A percentile compares a stretch with the other conserved stretches of the same genome.
Conservation (phyloP, 2,113 vertebrate genomes). For the Cyanocitta stelleri region DNA sequence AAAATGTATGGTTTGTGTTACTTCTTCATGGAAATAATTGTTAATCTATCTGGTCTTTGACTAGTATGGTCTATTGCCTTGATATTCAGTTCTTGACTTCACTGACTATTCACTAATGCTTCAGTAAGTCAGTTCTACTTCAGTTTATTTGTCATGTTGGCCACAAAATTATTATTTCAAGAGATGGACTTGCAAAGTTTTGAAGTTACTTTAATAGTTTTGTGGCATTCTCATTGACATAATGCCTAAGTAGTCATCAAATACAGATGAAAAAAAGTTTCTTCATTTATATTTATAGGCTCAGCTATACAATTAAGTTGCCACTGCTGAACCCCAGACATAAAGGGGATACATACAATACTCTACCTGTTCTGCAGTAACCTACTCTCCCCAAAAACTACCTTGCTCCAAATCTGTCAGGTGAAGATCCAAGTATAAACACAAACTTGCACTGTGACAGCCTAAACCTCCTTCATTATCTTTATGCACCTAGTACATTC, state of each 20-base stretch:
- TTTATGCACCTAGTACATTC: background rate
- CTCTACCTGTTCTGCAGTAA: background rate
- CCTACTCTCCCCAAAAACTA: background rate
- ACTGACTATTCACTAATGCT: background rate
- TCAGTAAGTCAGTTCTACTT: background rate
- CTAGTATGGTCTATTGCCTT: background rate
- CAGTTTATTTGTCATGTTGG: background rate
- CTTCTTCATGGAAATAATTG: background rate
- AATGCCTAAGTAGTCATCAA: background rate
- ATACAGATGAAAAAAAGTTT: background rate
- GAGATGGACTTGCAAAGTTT: background rate
- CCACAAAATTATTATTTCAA: background rate
- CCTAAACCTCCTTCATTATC: background rate
- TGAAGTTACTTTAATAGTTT: background rate
- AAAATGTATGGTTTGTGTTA: background rate
- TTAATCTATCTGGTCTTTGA: background rate
- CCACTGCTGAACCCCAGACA: fast-evolving
- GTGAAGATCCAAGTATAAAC: background rate
- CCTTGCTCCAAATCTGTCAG: background rate
- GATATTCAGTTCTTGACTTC: background rate
- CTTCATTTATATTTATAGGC: background rate
- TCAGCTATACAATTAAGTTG: background rate
- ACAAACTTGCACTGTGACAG: background rate
- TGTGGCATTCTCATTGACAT: fast-evolving
- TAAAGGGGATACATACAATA: background rate